Conservation (phyloP, 1,140 invertebrate genomes). For the Camponotus vicinus region DNA sequence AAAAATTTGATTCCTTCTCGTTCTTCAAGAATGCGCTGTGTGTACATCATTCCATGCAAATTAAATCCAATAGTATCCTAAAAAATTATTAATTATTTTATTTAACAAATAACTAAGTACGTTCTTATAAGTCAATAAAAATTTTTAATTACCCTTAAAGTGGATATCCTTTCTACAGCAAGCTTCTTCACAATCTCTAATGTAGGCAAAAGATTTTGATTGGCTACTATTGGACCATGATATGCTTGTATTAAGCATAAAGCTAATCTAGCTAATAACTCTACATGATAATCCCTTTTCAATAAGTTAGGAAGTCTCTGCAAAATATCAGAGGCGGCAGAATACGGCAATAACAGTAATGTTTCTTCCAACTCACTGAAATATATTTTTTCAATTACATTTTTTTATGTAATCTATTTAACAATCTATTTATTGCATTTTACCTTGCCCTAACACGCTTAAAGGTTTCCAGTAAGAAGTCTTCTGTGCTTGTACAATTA, state of each 20-base stretch:
- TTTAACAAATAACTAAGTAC: conserved; percentile 8
- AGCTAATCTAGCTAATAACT: conserved; percentile 91
- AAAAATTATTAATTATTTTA: conserved; percentile 4
- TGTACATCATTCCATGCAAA: conserved; percentile 92
- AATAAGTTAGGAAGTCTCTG: conserved; percentile 90
- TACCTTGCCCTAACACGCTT: conserved; percentile 92
- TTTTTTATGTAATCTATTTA: neutral
- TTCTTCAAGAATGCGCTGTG: conserved; percentile 93
- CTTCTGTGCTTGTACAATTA: conserved; percentile 90
- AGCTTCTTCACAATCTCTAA: conserved; percentile 90
- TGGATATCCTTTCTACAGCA: conserved; percentile 87
- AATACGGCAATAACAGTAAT: conserved; percentile 94
- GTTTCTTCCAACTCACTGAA: conserved; percentile 96
- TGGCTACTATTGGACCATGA: conserved; percentile 93
- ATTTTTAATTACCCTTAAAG: conserved; percentile 87
- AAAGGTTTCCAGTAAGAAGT: conserved; percentile 94
- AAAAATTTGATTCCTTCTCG: conserved; percentile 94
- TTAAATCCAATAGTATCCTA: conserved; percentile 94
- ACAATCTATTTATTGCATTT: neutral
- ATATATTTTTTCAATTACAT: conserved; percentile 64
- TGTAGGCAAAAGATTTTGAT: conserved; percentile 89
- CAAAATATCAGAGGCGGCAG: conserved; percentile 93
- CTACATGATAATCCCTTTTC: conserved; percentile 89
- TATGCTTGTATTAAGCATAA: conserved; percentile 95
- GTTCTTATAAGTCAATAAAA: conserved; percentile 18